These are phyloP conservation scores for Catostomus latipinnis DNA, from an alignment of 2,797 vertebrate species.

Conservation along the genomic window DNA sequence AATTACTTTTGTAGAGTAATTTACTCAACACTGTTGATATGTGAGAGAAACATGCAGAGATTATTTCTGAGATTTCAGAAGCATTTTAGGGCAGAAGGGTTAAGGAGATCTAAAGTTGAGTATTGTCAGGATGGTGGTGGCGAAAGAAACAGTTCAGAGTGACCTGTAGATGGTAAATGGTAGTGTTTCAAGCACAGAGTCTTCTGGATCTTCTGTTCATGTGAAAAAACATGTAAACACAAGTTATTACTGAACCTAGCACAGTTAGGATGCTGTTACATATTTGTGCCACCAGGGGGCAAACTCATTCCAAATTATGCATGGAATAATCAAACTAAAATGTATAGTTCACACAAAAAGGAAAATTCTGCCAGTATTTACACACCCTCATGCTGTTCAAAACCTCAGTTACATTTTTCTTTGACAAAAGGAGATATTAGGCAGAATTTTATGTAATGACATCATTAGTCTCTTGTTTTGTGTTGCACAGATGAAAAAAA, in stretches of 20 bases:
- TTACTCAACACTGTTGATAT: neutral
- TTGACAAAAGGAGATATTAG: too few species aligned
- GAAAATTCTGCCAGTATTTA: too few species aligned
- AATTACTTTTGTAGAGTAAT: too few species aligned
- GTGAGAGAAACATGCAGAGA: neutral
- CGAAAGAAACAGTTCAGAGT: neutral
- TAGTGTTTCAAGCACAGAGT: neutral
- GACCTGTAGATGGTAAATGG: neutral
- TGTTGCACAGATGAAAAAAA: too few species aligned
- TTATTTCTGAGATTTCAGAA: neutral
- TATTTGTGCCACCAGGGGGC: constrained; percentile 72
- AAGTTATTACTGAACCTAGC: neutral
- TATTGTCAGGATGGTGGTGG: neutral
- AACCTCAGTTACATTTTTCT: too few species aligned
- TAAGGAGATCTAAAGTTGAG: neutral
- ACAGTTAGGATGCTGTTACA: constrained; percentile 58
- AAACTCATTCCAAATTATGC: constrained; percentile 60
- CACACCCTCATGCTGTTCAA: too few species aligned
- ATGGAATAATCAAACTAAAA: too few species aligned
- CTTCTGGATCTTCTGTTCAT: neutral
- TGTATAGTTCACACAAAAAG: too few species aligned
- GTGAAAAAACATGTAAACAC: neutral
- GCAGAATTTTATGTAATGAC: too few species aligned
- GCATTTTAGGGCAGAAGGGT: neutral
- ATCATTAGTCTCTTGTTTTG: too few species aligned